Evolutionary conservation across 1,140 invertebrate species (phyloP).

Genomic region (Neodiprion pinetum): DNA sequence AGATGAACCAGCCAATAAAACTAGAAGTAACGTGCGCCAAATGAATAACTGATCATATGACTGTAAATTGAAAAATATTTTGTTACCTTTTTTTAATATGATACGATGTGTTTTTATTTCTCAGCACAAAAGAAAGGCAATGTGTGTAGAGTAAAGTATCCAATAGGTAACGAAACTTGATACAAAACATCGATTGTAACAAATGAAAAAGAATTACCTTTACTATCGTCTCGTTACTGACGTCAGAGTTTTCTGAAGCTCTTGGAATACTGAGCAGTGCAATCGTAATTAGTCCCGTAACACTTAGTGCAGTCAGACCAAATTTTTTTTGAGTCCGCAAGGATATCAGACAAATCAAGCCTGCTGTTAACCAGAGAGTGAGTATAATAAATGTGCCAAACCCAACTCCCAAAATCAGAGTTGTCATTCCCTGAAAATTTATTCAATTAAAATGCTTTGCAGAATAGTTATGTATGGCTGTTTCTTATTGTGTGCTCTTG

Average conservation of each 20-base stretch:
- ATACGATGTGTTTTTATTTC: conserved; percentile 10
- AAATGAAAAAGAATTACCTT: conserved; percentile 20
- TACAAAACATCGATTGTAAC: conserved; percentile 21
- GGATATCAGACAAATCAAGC: conserved; percentile 64
- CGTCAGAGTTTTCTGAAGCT: conserved; percentile 47
- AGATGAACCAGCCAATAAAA: conserved; percentile 58
- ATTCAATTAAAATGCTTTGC: neutral
- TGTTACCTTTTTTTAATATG: conserved; percentile 14
- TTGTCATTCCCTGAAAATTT: conserved; percentile 51
- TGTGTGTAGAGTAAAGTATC: neutral
- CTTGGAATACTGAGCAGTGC: conserved; percentile 63
- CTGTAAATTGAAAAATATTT: conserved; percentile 56
- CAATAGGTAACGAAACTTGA: conserved; percentile 20
- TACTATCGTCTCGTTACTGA: conserved; percentile 49
- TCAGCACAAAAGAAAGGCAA: conserved; percentile 10
- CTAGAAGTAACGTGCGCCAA: conserved; percentile 61
- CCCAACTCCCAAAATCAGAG: conserved; percentile 63
- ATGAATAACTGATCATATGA: conserved; percentile 66
- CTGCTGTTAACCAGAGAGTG: conserved; percentile 63
- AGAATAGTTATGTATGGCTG: too few relatives aligned
- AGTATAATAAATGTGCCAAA: conserved; percentile 65
- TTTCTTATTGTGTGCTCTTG: too few relatives aligned
- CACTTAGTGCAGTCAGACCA: conserved; percentile 58
- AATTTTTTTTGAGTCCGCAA: conserved; percentile 64
- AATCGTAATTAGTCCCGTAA: conserved; percentile 60